Percentiles rank a stretch among this genome's conserved stretches.
phyloP scores from a whole-genome alignment of 2,797 vertebrate genomes.

The Myoxocephalus aenaeus region DNA sequence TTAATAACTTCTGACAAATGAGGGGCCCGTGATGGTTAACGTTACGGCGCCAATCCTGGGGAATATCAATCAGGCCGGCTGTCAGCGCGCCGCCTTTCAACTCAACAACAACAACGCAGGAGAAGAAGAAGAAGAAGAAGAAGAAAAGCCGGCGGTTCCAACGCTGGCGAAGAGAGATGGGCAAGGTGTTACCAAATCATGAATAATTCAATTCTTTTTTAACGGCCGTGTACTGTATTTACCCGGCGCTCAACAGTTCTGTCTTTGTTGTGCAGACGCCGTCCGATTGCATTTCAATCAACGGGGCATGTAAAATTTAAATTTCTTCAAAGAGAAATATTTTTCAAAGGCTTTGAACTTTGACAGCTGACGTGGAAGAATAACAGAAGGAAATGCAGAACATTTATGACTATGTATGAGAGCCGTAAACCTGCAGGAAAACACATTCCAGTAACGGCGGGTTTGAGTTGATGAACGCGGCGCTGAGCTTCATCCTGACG shows the following conservation, averaged over 20 bases:
- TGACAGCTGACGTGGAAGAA: slow-evolving; percentile 80
- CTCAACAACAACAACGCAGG: slow-evolving; percentile 13
- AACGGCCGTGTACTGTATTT: slow-evolving; percentile 54
- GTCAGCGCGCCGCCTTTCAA: slow-evolving; percentile 56
- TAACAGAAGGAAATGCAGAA: slow-evolving; percentile 69
- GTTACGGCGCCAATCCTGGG: slow-evolving; percentile 34
- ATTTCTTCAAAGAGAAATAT: slow-evolving; percentile 83
- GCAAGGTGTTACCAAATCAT: slow-evolving; percentile 55
- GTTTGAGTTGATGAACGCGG: no score
- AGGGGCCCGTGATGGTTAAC: neutral
- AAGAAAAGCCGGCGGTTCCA: slow-evolving; percentile 32
- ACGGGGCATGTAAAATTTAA: slow-evolving; percentile 71
- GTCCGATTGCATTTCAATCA: slow-evolving; percentile 82
- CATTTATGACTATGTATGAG: slow-evolving; percentile 78
- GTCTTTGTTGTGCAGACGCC: slow-evolving; percentile 77
- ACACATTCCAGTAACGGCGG: no score
- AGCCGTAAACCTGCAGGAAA: no score
- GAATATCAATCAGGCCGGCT: slow-evolving; percentile 53
- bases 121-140: no score
- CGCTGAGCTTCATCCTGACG: no score
- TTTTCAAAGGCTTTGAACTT: slow-evolving; percentile 82
- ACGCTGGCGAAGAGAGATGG: slow-evolving; percentile 46
- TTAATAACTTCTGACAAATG: slow-evolving; percentile 50
- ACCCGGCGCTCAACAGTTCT: slow-evolving; percentile 45
- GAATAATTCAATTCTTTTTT: slow-evolving; percentile 64